phyloP scores from a whole-genome alignment of 2,888 invertebrate species.

The Cybosia mesomella region DNA sequence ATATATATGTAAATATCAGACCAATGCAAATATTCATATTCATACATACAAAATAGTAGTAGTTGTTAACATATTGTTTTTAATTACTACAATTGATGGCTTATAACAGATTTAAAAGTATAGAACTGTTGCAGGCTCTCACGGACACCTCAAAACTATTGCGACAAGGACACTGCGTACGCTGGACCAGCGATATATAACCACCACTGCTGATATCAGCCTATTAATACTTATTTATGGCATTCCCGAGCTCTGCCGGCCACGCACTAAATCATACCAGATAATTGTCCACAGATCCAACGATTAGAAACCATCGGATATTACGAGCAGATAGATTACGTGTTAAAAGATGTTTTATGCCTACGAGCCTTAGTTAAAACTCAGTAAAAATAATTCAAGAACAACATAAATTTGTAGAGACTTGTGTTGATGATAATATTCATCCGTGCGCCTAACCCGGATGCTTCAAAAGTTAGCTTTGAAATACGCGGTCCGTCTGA shows the following conservation, averaged over 20 bases:
- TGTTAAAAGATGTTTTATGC: slow-evolving; percentile 8
- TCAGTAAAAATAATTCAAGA: no score
- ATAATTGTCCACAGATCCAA: slow-evolving; percentile 58
- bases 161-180: slow-evolving; percentile 42
- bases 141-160: slow-evolving; percentile 17
- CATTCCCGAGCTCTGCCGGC: slow-evolving; percentile 48
- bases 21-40: no score
- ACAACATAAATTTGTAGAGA: no score
- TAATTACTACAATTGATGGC: not conserved
- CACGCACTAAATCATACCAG: slow-evolving; percentile 56
- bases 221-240: slow-evolving; percentile 63
- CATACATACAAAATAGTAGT: no score
- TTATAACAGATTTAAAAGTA: slow-evolving; percentile 6
- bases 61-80: no score
- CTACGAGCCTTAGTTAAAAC: not conserved
- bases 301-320: slow-evolving; percentile 37
- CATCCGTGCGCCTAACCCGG: no score
- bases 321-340: slow-evolving; percentile 1
- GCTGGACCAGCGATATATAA: slow-evolving; percentile 49
- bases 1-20: no score
- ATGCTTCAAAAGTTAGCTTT: no score
- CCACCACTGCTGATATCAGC: slow-evolving; percentile 51
- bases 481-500: no score
- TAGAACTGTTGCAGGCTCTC: slow-evolving; percentile 17
- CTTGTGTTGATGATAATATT: no score